Percentiles rank a stretch among this genome's conserved stretches.
Evolutionary conservation across 1,140 invertebrate species (phyloP).

Genomic region (Sweltsa coloradensis): DNA sequence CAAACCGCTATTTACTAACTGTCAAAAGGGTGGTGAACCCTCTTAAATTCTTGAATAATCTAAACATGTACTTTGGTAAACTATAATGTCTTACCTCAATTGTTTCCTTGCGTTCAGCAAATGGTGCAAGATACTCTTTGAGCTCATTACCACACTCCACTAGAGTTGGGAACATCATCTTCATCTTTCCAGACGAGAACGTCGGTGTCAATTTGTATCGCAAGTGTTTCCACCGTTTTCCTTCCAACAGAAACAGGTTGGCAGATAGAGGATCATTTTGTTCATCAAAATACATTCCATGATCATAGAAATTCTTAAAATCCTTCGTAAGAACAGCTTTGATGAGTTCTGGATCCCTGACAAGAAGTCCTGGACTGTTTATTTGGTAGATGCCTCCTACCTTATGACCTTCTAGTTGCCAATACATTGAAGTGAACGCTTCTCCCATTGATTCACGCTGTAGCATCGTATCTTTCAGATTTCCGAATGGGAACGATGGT

Average conservation of each 20-base stretch:
- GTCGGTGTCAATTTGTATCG: conserved; percentile 14
- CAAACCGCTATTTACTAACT: no score
- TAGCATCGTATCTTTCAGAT: conserved; percentile 1
- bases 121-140: background rate
- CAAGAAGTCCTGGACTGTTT: conserved; percentile 20
- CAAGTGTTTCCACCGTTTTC: conserved; percentile 15
- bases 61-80: no score
- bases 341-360: conserved; percentile 35
- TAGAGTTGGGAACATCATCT: conserved; percentile 13
- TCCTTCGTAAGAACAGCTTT: conserved; percentile 43
- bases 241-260: conserved; percentile 9
- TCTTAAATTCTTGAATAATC: no score
- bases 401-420: background rate
- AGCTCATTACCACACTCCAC: background rate
- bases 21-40: no score
- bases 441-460: conserved; percentile 13
- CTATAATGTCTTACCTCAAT: conserved; percentile 22
- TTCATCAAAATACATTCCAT: conserved; percentile 36
- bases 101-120: conserved; percentile 20
- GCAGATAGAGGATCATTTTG: conserved; percentile 17
- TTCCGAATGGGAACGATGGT: conserved; percentile 18
- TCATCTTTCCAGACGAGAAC: conserved; percentile 18
- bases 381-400: background rate
- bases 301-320: conserved; percentile 40
- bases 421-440: background rate